phyloP scores from a whole-genome alignment of 2,797 vertebrate genomes.

The Spatula clypeata region DNA sequence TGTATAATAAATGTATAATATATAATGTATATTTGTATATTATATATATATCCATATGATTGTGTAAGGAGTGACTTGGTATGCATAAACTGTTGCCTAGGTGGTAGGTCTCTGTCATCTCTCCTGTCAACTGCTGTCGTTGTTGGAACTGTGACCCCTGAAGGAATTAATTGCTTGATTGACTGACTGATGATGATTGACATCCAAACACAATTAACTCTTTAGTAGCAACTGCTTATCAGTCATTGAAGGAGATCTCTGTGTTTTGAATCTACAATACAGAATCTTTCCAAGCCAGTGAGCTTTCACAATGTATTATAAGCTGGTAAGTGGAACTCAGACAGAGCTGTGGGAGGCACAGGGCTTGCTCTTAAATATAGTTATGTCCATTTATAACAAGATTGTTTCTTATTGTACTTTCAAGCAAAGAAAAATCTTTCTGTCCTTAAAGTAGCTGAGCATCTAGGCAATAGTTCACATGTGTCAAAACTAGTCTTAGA shows the following conservation, averaged over 20 bases:
- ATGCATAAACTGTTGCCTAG: constrained; percentile 66
- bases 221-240: constrained; percentile 39
- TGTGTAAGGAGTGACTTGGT: constrained; percentile 43
- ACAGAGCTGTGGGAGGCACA: neutral
- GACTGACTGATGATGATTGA: constrained; percentile 78
- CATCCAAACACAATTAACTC: constrained; percentile 66
- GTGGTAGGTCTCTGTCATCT: constrained; percentile 61
- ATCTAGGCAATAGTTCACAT: neutral
- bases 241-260: constrained; percentile 35
- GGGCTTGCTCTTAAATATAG: neutral
- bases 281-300: neutral
- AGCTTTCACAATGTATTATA: neutral
- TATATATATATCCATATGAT: constrained; percentile 13
- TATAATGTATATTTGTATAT: too few species aligned
- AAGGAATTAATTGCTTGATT: constrained; percentile 77
- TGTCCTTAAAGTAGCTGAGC: neutral
- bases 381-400: neutral
- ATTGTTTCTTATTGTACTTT: neutral
- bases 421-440: neutral
- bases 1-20: too few species aligned
- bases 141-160: constrained; percentile 74
- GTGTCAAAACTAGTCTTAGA: neutral
- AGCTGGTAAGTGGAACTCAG: neutral
- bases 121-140: constrained; percentile 62
- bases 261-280: neutral